phyloP scores from a whole-genome alignment of 92 coral and sea anemone genomes.

The Micromussa lordhowensis region DNA sequence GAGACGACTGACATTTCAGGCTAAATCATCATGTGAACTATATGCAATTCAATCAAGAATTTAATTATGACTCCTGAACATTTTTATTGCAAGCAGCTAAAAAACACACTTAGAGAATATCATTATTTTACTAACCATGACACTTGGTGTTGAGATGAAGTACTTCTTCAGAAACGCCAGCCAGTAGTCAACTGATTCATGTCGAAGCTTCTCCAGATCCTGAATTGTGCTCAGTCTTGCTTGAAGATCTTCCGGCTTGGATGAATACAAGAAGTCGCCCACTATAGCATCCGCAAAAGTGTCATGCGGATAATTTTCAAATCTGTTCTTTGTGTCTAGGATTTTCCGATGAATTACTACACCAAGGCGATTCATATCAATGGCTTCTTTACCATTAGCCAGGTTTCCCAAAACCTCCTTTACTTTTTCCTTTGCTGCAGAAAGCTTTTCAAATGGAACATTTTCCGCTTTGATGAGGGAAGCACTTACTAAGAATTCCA shows the following conservation, averaged over 20 bases:
- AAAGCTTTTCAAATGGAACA: constrained; percentile 81
- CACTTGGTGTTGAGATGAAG: constrained; percentile 70
- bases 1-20: too few species aligned
- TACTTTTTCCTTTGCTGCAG: constrained; percentile 82
- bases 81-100: not conserved
- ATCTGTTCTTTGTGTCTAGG: constrained; percentile 83
- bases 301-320: constrained; percentile 90
- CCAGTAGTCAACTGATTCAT: constrained; percentile 82
- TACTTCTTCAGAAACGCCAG: constrained; percentile 71
- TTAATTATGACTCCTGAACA: not conserved
- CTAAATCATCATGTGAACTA: too few species aligned
- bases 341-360: constrained; percentile 87
- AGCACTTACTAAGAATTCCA: constrained; percentile 83
- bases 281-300: constrained; percentile 86
- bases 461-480: constrained; percentile 82
- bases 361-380: constrained; percentile 92
- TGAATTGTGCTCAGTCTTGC: constrained; percentile 69
- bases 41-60: not conserved
- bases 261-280: constrained; percentile 86
- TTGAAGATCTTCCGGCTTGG: constrained; percentile 69
- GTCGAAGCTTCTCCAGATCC: constrained; percentile 62
- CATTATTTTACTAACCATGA: constrained; percentile 60
- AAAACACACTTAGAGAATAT: too few species aligned
- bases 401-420: constrained; percentile 71
- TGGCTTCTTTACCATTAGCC: constrained; percentile 68